A percentile compares a stretch with the other conserved stretches of the same genome.
phyloP scores from a whole-genome alignment of 2,113 vertebrate genomes.

The Parus major region DNA sequence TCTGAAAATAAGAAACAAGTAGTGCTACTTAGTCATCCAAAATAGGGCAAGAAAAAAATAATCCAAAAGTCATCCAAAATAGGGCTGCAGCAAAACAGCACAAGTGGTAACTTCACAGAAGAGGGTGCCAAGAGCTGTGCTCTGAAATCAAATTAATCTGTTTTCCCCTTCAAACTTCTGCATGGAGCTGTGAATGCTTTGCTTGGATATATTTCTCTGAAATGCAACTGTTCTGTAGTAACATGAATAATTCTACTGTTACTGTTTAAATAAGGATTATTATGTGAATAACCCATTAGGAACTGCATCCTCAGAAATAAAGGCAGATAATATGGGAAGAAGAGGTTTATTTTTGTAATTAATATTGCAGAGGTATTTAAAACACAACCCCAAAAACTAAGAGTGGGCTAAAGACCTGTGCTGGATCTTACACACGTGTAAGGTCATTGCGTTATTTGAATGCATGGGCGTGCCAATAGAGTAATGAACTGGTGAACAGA shows the following conservation, averaged over 20 bases:
- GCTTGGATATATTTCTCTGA: background rate
- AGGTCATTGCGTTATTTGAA: background rate
- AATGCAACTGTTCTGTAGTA: background rate
- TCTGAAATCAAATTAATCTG: background rate
- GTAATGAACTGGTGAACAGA: background rate
- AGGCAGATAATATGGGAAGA: background rate
- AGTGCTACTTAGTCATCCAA: background rate
- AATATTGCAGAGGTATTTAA: background rate
- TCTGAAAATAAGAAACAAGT: background rate
- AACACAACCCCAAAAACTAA: background rate
- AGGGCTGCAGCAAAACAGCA: background rate
- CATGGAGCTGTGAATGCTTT: background rate
- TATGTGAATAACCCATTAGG: background rate
- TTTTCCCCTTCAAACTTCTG: background rate
- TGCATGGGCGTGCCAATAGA: background rate
- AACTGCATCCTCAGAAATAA: background rate
- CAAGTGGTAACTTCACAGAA: background rate
- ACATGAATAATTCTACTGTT: background rate
- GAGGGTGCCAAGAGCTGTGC: background rate
- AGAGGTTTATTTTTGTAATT: background rate
- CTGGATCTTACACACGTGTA: fast-evolving
- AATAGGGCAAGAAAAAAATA: too few species aligned
- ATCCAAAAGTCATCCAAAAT: background rate
- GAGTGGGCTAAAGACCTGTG: background rate
- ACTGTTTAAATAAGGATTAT: background rate